Base-by-base conservation (phyloP, 2,797 vertebrate genomes). In the Odontamblyopus lacepedii region DNA sequence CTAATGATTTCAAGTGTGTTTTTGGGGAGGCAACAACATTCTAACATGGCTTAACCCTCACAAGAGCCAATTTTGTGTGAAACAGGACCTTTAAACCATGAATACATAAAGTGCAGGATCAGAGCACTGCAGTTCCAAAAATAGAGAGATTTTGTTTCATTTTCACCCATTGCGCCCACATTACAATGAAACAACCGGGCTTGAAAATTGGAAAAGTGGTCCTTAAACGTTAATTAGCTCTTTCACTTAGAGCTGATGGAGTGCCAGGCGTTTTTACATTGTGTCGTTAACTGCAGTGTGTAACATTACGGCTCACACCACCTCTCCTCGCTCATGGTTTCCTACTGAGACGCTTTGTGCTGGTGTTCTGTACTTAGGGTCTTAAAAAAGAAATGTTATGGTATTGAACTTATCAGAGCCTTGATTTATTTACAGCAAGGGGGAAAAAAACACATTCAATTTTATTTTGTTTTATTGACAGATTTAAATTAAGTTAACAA, bases 171-270 rank as follows among this genome's bases (percentile, higher is more conserved):
- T 60, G 26, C 51, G 23, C 32, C 41, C 70, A 77, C 55, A 63
- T 44, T 9, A 55, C 15, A 73, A 5, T 62, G 23, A 56, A 66
- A 67, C 48, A 9, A 55, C 71, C 61, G 1, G 23, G 15, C 26
- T 44, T 38, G 27, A 50, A 64, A 44, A 67, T 26, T 51, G 44
- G 32, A 19, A 35, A 55, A 70, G 26, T 67, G 67, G 70, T 60
- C 60, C 48, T 76, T 35, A 67, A 67, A 67, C 50, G 27, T 79
- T 68, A 55, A 72, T 78, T 69, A 55, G 27, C 41, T 48, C 2
- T 71, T 78, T 75, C 12, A 64, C 41, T 62, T 77, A 70, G 15
- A 65, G 32, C n/a, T 65, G 35, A 48, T 67, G 50, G 63, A 71
- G 60, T 56, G 44, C 44, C 4, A 27, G 71, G 6, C 16, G 44